These are phyloP conservation scores for Andrena hattorfiana DNA, from an alignment of 2,888 invertebrate species.

Conservation along the genomic window DNA sequence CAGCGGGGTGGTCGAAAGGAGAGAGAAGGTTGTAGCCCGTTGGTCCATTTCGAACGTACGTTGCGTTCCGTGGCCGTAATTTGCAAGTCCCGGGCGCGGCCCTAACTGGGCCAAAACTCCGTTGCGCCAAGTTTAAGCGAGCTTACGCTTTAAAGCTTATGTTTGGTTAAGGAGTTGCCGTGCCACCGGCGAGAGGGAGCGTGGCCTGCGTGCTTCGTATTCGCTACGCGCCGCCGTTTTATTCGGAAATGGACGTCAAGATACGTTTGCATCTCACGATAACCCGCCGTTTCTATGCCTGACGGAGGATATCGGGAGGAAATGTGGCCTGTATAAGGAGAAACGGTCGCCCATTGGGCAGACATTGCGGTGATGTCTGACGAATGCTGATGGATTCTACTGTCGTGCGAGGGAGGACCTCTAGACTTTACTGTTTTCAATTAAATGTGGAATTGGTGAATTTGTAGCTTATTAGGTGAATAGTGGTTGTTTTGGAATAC, in stretches of 20 bases:
- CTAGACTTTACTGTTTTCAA: too few relatives aligned
- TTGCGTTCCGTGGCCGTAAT: slow-evolving; percentile 75
- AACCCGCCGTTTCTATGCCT: slow-evolving; percentile 3
- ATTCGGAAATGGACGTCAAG: slow-evolving; percentile 15
- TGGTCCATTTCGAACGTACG: slow-evolving; percentile 74
- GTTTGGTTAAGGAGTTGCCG: slow-evolving; percentile 79
- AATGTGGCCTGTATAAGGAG: background rate
- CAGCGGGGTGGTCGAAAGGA: slow-evolving; percentile 1
- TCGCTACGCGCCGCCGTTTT: slow-evolving; percentile 39
- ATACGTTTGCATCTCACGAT: slow-evolving; percentile 12
- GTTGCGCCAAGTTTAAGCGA: slow-evolving; percentile 74
- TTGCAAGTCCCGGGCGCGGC: slow-evolving; percentile 75
- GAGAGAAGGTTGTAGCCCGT: slow-evolving; percentile 18
- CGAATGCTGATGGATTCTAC: too few relatives aligned
- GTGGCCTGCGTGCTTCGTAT: slow-evolving; percentile 46
- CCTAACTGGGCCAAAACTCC: slow-evolving; percentile 72
- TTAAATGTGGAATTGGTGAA: too few relatives aligned
- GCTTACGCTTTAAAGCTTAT: slow-evolving; percentile 77
- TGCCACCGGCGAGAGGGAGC: slow-evolving; percentile 67
- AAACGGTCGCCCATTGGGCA: background rate
- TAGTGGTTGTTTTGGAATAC: too few relatives aligned
- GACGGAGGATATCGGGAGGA: background rate
- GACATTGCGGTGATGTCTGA: background rate
- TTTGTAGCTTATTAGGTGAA: too few relatives aligned
- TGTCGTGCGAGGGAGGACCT: too few relatives aligned